phyloP scores from a whole-genome alignment of 2,113 vertebrate species.

The Lichenostomus cassidix region DNA sequence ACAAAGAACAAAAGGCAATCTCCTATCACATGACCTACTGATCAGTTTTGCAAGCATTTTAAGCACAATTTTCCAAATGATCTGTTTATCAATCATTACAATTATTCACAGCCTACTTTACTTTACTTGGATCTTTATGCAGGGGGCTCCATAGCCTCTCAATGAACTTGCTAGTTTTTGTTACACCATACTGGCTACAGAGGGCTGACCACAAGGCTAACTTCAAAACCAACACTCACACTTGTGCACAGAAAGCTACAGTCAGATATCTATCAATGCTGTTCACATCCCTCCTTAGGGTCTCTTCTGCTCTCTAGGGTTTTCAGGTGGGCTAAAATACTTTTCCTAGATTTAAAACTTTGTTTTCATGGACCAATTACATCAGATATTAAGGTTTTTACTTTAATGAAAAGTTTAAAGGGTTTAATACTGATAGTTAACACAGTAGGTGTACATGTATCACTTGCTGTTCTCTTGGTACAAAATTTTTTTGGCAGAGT shows the following conservation, averaged over 20 bases:
- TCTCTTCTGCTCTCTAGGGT: background rate
- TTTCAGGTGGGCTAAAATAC: background rate
- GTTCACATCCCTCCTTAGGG: background rate
- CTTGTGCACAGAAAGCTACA: background rate
- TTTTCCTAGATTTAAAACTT: background rate
- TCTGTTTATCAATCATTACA: background rate
- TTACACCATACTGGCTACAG: background rate
- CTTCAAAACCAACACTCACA: background rate
- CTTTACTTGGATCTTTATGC: background rate
- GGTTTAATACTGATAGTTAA: background rate
- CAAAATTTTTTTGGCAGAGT: background rate
- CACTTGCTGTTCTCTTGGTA: background rate
- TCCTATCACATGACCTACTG: background rate
- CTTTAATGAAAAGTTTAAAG: background rate
- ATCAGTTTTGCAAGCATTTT: background rate
- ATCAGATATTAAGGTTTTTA: background rate
- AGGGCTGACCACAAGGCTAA: background rate
- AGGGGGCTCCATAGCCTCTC: background rate
- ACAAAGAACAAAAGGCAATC: background rate
- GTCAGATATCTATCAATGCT: background rate
- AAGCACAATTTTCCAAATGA: background rate
- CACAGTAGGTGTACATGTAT: background rate
- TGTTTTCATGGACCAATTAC: background rate
- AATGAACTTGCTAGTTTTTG: background rate
- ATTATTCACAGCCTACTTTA: background rate